Evolutionary conservation across 2,113 vertebrate genomes (phyloP).

Genomic region (Apistogramma diplotaenia): DNA sequence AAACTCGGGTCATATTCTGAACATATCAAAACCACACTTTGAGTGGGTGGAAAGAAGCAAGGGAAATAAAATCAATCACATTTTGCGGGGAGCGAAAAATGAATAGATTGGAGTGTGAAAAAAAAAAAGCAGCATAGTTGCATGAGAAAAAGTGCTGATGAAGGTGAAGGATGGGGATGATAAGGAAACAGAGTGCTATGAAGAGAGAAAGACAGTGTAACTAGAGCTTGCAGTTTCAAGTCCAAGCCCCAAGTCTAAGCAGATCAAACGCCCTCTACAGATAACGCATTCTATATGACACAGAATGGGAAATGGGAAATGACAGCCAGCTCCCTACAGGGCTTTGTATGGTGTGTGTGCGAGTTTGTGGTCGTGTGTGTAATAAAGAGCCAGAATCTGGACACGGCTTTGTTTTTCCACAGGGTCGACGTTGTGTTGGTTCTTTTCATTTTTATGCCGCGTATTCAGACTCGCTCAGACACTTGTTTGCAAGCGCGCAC

Average conservation of each 20-base stretch:
- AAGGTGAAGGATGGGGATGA: not conserved
- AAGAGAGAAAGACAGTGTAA: not conserved
- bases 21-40: slow-evolving; percentile 29
- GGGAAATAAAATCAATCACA: slow-evolving; percentile 28
- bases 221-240: slow-evolving; percentile 23
- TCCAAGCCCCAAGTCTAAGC: slow-evolving; percentile 50
- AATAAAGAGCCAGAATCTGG: not conserved
- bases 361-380: not conserved
- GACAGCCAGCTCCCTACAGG: slow-evolving; percentile 60
- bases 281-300: slow-evolving; percentile 52
- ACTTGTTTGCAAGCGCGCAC: not conserved
- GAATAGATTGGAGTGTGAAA: slow-evolving; percentile 11
- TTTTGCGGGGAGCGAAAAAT: not conserved
- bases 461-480: not conserved
- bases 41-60: slow-evolving; percentile 14
- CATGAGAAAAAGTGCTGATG: not conserved
- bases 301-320: slow-evolving; percentile 59
- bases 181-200: not conserved
- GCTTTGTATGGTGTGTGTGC: not conserved
- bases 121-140: not conserved
- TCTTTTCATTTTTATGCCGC: not conserved
- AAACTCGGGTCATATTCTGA: slow-evolving; percentile 9
- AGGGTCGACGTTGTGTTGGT: not conserved
- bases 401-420: slow-evolving; percentile 8
- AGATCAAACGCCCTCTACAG: slow-evolving; percentile 60